Base-by-base conservation (phyloP, 2,888 invertebrate species). In the Dromius quadrimaculatus region DNA sequence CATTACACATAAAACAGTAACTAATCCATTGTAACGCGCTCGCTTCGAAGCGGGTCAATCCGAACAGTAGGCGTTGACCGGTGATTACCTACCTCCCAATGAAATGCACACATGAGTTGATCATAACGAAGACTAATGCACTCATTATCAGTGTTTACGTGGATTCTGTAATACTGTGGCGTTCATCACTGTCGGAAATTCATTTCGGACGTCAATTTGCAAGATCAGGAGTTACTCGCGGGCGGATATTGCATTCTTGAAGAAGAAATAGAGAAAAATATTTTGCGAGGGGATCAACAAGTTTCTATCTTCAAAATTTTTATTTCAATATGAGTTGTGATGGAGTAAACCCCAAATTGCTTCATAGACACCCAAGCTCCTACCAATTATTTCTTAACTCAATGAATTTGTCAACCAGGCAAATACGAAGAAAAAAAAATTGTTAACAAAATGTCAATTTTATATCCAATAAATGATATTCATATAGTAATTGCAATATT, bases 171-270 rank as follows among this genome's bases (percentile, higher is more conserved):
- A 4, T 34, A 13, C 34, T 13, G 19, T 59, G 22, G 34, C 20
- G 36, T 57, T 59, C 34, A 36, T 59, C 36, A 20, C 13, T 13
- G 11, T 38, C 6, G 13, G 5, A 2, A 15, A 19, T 59, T 59
- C 57, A 59, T 59, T 59, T 59, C 57, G 36, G 59, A 59, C 11
- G 59, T 59, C 59, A 59, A 59, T 59, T 59, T 59, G 59, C 19
- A 2, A 59, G 59, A 34, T 57, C 57, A 57, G 32, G 17, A 59
- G 59, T 59, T 59, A 59, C 59, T 36, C 20, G 36, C 11, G 19
- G 19, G 17, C 59, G 59, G 59, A 59, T 59, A 59, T 59, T 59
- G 59, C 59, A 36, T 59, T 15, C 36, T 13, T 6, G 50, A 28
- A 6, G 32, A 20, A 20, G 11, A 5, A 2, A 15, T 6, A n/a